Percentiles rank a stretch among this genome's conserved stretches.
Conservation (phyloP, 2,113 vertebrate genomes). For the Antechinus flavipes region DNA sequence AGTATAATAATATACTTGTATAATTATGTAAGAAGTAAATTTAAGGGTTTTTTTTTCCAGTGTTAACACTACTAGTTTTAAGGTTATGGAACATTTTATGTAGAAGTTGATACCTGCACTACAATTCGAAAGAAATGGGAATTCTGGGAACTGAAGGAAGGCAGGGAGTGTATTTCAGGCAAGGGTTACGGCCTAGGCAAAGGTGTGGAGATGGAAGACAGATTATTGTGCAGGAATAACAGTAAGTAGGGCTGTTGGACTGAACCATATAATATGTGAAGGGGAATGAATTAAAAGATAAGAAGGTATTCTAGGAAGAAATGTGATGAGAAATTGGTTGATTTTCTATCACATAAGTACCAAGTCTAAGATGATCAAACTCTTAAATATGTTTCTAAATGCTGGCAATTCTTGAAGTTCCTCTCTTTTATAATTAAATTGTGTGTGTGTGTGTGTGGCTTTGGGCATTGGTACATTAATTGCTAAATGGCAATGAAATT, state of each 20-base stretch:
- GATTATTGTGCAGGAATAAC: not conserved
- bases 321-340: constrained; percentile 1
- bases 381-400: not conserved
- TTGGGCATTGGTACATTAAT: not conserved
- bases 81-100: too few relatives aligned
- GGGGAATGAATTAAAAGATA: not conserved
- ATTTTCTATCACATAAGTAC: constrained; percentile 3
- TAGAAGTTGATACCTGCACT: too few relatives aligned
- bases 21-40: too few relatives aligned
- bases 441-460: not conserved
- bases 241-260: not conserved
- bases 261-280: not conserved
- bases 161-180: too few relatives aligned
- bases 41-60: too few relatives aligned
- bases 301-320: not conserved
- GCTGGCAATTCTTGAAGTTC: constrained; percentile 10
- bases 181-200: too few relatives aligned
- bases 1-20: too few relatives aligned
- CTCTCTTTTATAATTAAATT: not conserved
- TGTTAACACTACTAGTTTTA: too few relatives aligned
- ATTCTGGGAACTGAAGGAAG: too few relatives aligned
- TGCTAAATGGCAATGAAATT: constrained; percentile 41
- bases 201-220: too few relatives aligned
- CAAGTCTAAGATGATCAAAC: not conserved
- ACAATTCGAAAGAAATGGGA: too few relatives aligned